Evolutionary conservation across 37 sponge, comb jelly and placozoan species (phyloP).

Genomic region (Beroe ovata): DNA sequence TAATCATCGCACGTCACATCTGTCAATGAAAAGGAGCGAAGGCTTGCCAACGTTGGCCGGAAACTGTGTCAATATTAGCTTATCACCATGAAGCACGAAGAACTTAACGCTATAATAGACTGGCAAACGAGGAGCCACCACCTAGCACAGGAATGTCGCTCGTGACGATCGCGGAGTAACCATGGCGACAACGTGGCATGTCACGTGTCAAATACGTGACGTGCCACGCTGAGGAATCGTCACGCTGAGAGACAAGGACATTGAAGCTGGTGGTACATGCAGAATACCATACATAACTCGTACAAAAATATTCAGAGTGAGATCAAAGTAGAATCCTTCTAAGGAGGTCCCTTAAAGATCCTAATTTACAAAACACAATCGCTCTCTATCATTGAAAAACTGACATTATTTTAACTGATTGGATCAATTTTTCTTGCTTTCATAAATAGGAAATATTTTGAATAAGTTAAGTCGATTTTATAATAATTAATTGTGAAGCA

Average conservation of each 20-base stretch:
- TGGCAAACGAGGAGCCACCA: constrained; percentile 1
- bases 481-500: constrained; percentile 64
- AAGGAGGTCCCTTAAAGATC: neutral
- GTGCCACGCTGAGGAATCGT: too few relatives aligned
- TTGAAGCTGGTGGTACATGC: neutral
- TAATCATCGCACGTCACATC: too few relatives aligned
- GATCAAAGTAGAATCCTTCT: neutral
- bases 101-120: neutral
- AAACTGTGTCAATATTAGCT: too few relatives aligned
- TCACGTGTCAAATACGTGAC: too few relatives aligned
- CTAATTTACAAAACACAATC: neutral
- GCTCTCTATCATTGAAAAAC: neutral
- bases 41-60: neutral
- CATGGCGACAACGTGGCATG: neutral
- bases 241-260: neutral
- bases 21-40: too few relatives aligned
- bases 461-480: constrained; percentile 55
- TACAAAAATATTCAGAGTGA: neutral
- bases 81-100: neutral
- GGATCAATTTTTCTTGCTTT: constrained; percentile 31
- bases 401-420: constrained; percentile 1
- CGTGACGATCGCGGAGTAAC: too few relatives aligned
- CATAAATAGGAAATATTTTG: constrained; percentile 60
- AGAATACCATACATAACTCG: neutral
- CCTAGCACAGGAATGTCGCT: neutral